Base-by-base conservation (phyloP, 2,113 vertebrate species). In the Mustela lutreola region DNA sequence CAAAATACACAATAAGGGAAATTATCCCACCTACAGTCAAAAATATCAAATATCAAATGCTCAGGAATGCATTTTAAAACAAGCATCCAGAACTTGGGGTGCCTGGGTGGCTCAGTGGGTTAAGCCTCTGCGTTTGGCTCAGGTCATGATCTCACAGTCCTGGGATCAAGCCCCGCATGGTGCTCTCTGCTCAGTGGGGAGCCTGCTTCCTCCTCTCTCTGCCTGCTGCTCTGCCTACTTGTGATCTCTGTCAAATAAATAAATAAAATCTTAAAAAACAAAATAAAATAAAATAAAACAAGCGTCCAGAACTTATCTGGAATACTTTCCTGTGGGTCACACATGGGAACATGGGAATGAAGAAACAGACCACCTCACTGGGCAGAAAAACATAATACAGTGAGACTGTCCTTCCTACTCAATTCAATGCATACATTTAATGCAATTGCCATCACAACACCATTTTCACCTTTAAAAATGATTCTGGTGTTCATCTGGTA, bases 1-100 rank as follows among this genome's bases (percentile, higher is more conserved):
- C 19, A 91, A 73, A 63, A 78, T 42, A 82, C 9, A 80, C 56
- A 91, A 63, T 22, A 12, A 95, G n/a, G 50, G 21, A 92, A 97
- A 88, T 48, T 24, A 88, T 28, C 10, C 60, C 70, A 81, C 8
- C 78, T 62, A 80, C 9, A 92, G 8, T 76, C 12, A 91, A 89
- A 95, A 97, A 93, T 18, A 95, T 14, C 82, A 94, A 94, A 75
- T 80, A 95, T 14, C 86, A 94, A 94, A 79, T 80, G 78, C n/a
- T 24, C 79, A 89, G 58, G 15, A 93, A 90, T 39, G 58, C 10
- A 60, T 10, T 82, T 76, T 56, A 75, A 87, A 92, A 88, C 33
- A 97, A 96, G 39, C 39, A 39, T 39, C 39, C 39, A 86, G 94
- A 93, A 91, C 18, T 33, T 67, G 19, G 56, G 56, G 56, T 21